Percentiles rank a stretch among this genome's conserved stretches.
phyloP scores from a whole-genome alignment of 2,113 vertebrate genomes.

The Chelonoidis abingdonii region DNA sequence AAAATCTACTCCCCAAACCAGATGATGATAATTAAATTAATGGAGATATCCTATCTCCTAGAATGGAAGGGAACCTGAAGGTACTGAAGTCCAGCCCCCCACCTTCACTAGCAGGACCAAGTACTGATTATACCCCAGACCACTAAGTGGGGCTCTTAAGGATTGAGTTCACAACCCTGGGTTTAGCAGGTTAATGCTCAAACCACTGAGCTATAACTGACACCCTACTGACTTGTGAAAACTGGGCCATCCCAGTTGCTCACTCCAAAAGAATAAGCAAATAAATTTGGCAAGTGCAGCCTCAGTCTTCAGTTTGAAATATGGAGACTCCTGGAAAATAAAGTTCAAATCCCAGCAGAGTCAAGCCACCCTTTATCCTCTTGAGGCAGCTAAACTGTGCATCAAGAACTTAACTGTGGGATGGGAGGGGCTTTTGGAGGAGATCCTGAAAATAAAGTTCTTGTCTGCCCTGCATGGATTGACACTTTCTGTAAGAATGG shows the following conservation, averaged over 20 bases:
- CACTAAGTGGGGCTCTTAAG: too few relatives aligned
- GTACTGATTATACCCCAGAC: too few relatives aligned
- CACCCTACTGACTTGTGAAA: neutral
- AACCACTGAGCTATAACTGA: neutral
- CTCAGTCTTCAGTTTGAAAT: neutral
- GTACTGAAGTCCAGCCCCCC: too few relatives aligned
- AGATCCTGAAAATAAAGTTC: neutral
- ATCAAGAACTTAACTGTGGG: neutral
- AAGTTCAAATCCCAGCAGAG: neutral
- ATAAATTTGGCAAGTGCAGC: slow-evolving; percentile 10
- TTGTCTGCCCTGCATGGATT: neutral
- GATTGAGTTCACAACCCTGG: too few relatives aligned
- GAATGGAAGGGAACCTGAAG: too few relatives aligned
- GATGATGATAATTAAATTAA: neutral
- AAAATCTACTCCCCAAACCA: neutral
- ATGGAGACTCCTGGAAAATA: neutral
- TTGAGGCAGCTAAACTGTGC: neutral
- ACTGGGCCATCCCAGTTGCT: slow-evolving; percentile 1
- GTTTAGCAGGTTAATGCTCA: too few relatives aligned
- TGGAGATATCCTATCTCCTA: too few relatives aligned
- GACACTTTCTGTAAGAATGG: neutral
- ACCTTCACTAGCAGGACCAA: too few relatives aligned
- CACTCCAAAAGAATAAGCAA: neutral
- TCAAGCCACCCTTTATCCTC: neutral
- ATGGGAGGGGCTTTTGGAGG: neutral